phyloP scores from a whole-genome alignment of 92 coral and sea anemone genomes.

The Paramuricea clavata region DNA sequence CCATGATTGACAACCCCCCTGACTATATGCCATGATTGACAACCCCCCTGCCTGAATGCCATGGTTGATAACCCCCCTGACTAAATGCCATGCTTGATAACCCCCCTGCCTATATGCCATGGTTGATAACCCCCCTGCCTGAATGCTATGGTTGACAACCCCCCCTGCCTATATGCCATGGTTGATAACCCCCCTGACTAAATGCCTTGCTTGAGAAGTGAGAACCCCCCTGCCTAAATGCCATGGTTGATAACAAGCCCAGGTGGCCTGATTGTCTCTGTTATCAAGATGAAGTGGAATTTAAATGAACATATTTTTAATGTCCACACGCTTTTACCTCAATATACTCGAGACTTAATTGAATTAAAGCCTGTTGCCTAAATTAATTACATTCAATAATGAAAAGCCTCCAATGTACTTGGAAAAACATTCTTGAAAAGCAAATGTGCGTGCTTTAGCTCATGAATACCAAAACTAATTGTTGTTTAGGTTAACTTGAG shows the following conservation, averaged over 20 bases:
- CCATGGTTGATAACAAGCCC: not conserved
- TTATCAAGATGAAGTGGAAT: slow-evolving; percentile 50
- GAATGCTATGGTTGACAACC: too few species aligned
- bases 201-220: not conserved
- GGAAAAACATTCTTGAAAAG: slow-evolving; percentile 5
- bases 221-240: not conserved
- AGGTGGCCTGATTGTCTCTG: slow-evolving; percentile 6
- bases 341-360: slow-evolving; percentile 25
- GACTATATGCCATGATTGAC: too few species aligned
- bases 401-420: not conserved
- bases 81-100: not conserved
- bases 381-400: slow-evolving; percentile 41
- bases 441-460: not conserved
- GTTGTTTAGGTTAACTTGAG: slow-evolving; percentile 9
- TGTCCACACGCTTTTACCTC: slow-evolving; percentile 26
- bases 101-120: too few species aligned
- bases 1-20: too few species aligned
- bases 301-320: slow-evolving; percentile 40
- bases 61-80: too few species aligned
- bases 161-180: not conserved
- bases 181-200: not conserved
- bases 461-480: not conserved
- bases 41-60: too few species aligned
- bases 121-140: too few species aligned
- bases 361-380: slow-evolving; percentile 45